Evolutionary conservation across 1,140 invertebrate species (phyloP).

Genomic region (Pogonomyrmex barbatus): DNA sequence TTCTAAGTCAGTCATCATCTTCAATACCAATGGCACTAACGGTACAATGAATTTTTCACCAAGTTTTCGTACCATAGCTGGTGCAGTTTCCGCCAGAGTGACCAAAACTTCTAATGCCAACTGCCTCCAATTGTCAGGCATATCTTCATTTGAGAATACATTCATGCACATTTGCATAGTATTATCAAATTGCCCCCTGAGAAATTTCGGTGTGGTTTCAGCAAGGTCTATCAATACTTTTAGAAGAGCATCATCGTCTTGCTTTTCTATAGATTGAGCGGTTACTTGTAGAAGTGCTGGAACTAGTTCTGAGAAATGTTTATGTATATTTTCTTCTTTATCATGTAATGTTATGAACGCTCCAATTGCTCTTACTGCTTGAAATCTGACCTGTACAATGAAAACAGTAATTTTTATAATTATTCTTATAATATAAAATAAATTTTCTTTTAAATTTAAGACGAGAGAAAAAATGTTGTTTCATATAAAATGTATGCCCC

Average conservation of each 20-base stretch:
- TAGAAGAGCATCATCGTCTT: conserved; percentile 95
- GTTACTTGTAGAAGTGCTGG: conserved; percentile 91
- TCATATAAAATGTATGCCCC: conserved; percentile 78
- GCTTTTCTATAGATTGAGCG: conserved; percentile 92
- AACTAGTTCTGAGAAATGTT: conserved; percentile 94
- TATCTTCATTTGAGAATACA: conserved; percentile 88
- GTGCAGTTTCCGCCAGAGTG: conserved; percentile 96
- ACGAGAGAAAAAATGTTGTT: not conserved
- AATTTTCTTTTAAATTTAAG: conserved; percentile 11
- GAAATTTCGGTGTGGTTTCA: conserved; percentile 96
- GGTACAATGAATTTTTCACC: conserved; percentile 92
- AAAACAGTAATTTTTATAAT: conserved; percentile 29
- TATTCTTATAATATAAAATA: conserved; percentile 1
- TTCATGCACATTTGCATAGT: conserved; percentile 97
- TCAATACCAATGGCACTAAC: conserved; percentile 93
- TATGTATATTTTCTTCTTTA: conserved; percentile 94
- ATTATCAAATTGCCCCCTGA: conserved; percentile 94
- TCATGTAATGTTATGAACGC: conserved; percentile 97
- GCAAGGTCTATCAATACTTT: conserved; percentile 97
- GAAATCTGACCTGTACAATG: conserved; percentile 88
- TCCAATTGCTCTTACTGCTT: conserved; percentile 94
- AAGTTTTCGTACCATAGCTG: conserved; percentile 97
- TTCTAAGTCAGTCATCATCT: conserved; percentile 99
- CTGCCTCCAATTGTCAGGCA: conserved; percentile 95
- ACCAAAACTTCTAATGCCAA: conserved; percentile 97